These are phyloP conservation scores for Bos indicus DNA, from an alignment of 2,113 vertebrate genomes.

Conservation along the genomic window DNA sequence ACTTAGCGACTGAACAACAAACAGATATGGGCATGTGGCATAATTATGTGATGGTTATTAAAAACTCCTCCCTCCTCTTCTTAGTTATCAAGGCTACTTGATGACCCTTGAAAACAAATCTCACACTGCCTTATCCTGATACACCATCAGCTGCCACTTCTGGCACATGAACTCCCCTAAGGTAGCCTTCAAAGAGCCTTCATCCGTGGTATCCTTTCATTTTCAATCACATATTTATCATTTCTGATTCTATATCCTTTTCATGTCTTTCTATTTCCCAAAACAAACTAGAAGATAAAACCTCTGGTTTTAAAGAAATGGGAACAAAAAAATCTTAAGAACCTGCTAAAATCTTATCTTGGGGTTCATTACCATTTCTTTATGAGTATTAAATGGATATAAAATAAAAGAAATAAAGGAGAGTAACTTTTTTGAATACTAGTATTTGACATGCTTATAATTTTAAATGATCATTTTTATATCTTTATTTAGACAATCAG, in stretches of 20 bases:
- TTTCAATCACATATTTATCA: background rate
- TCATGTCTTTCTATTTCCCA: background rate
- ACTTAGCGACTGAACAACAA: background rate
- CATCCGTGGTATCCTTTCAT: background rate
- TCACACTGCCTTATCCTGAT: background rate
- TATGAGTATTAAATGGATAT: background rate
- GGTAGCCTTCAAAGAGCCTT: background rate
- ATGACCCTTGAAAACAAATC: background rate
- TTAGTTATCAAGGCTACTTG: background rate
- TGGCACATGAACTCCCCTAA: background rate
- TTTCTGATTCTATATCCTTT: background rate
- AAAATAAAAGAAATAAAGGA: background rate
- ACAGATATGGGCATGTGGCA: background rate
- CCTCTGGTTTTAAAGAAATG: background rate
- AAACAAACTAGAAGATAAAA: constrained; percentile 18
- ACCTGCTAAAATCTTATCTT: background rate
- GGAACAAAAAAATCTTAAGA: background rate
- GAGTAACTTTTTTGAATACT: background rate
- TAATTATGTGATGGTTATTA: background rate
- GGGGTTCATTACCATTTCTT: background rate
- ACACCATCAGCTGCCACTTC: background rate
- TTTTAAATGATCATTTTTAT: background rate
- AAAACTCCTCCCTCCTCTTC: background rate
- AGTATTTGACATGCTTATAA: background rate
- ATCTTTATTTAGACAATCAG: background rate